These are phyloP conservation scores for Calcarius lapponicus DNA, from an alignment of 2,797 vertebrate genomes.

Conservation along the genomic window DNA sequence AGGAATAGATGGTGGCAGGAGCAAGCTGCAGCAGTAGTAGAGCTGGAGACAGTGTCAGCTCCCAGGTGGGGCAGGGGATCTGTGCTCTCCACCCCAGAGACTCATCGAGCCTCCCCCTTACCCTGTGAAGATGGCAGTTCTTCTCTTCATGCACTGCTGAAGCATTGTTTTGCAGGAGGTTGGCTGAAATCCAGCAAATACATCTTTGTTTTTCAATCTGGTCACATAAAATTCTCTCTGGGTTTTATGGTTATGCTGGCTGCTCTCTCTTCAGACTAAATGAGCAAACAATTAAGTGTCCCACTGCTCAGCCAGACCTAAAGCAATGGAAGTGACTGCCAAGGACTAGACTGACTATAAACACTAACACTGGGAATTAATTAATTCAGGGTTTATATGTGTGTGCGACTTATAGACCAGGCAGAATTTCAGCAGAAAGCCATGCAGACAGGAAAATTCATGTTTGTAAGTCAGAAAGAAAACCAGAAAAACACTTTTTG, in stretches of 20 bases:
- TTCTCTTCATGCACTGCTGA: background rate
- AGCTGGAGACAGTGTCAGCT: background rate
- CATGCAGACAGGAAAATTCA: background rate
- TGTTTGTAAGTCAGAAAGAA: background rate
- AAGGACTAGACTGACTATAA: conserved; percentile 18
- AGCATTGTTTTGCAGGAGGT: background rate
- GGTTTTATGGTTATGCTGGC: conserved; percentile 19
- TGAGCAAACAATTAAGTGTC: conserved; percentile 55
- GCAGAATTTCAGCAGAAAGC: background rate
- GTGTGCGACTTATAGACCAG: background rate
- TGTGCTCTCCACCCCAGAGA: accelerated
- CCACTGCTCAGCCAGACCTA: conserved; percentile 31
- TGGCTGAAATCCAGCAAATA: conserved; percentile 21
- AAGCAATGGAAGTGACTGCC: conserved; percentile 32
- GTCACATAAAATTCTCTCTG: conserved; percentile 24
- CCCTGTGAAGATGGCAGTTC: background rate
- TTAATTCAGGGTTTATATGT: background rate
- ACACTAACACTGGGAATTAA: conserved; percentile 23
- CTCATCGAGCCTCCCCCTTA: background rate
- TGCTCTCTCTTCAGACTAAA: conserved; percentile 43
- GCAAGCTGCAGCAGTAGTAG: background rate
- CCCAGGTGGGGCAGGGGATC: background rate
- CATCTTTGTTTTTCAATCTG: conserved; percentile 8
- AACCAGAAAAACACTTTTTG: background rate
- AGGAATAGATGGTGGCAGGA: background rate